Evolutionary conservation across 2,888 invertebrate genomes (phyloP).

Genomic region (Alloscopus bannaensis): DNA sequence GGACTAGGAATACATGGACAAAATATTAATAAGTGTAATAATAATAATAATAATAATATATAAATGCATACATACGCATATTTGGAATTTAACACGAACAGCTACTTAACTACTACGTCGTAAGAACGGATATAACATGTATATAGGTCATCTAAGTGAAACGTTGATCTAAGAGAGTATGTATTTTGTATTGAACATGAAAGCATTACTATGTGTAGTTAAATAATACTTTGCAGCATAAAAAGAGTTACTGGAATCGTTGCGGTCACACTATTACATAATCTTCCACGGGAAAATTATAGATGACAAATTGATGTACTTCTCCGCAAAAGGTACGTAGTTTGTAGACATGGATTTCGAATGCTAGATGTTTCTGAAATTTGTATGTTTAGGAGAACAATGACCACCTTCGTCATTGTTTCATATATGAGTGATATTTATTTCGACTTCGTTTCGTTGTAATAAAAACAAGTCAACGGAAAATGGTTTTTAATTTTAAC

Average conservation of each 20-base stretch:
- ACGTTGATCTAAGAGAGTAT: constrained; percentile 8
- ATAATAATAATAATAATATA: constrained; percentile 12
- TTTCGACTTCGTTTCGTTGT: constrained; percentile 62
- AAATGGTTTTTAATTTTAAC: too few species aligned
- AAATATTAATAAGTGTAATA: constrained; percentile 3
- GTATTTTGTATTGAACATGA: background rate
- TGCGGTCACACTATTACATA: too few species aligned
- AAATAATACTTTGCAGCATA: constrained; percentile 33
- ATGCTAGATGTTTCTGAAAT: constrained; percentile 43
- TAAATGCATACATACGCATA: constrained; percentile 11
- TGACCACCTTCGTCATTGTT: constrained; percentile 52
- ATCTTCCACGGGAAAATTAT: constrained; percentile 45
- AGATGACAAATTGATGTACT: constrained; percentile 37
- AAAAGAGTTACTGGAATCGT: too few species aligned
- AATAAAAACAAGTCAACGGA: constrained; percentile 61
- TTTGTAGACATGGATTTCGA: constrained; percentile 23
- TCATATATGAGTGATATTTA: constrained; percentile 58
- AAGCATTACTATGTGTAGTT: constrained; percentile 1
- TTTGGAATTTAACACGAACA: constrained; percentile 36
- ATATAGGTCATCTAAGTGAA: constrained; percentile 22
- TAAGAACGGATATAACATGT: constrained; percentile 15
- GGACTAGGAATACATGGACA: too few species aligned
- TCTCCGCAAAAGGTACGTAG: constrained; percentile 53
- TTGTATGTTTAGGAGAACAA: constrained; percentile 45
- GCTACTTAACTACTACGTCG: constrained; percentile 48